Base-by-base conservation (phyloP, 2,113 vertebrate species). In the Ammodytes dubius region DNA sequence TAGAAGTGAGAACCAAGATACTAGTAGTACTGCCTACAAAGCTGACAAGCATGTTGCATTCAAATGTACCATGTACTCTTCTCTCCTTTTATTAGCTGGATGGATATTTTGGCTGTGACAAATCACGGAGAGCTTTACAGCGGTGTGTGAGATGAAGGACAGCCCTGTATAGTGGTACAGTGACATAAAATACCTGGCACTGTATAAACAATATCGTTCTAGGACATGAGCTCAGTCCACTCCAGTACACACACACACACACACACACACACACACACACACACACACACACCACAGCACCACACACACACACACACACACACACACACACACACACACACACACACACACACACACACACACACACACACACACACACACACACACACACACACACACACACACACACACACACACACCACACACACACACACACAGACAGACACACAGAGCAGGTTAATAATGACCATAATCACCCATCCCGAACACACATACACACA, bases 381-480 rank as follows among this genome's bases (percentile, higher is more conserved):
- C 53, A 70, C 54, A 67, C 79, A 61, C 57, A 13, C 60, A 65
- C 69, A 77, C 66, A 61, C 59, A 67, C 77, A 72, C 50, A 59
- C 72, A 45, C n/a, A 17, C 69, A 70, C 42, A 61, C 79, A 58
- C 37, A 40, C 49, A n/a, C 49, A 49, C 39, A 52, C 70, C 83
- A 52, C 27, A 47, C 70, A 72, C 47, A 67, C 80, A 65, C 78
- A 77, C 70, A 65, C 65, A 52, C 64, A 70, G 70, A 86, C 60
- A 80, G 74, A 70, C 6, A 78, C 77, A 85, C 43, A 6, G 57
- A 84, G 82, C 82, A 89, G 87, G 87, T 93, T 91, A 91, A 94
- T 92, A 92, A 95, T 93, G 90, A 84, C 84, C 85, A 86, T 82
- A 93, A 92, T 92, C 90, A 89, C 87, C 85, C 79, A 87, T 87